Evolutionary conservation across 2,888 invertebrate genomes (phyloP), one percentile per base, ranked within the genome.

Genomic region (Microplitis deprimator): DNA sequence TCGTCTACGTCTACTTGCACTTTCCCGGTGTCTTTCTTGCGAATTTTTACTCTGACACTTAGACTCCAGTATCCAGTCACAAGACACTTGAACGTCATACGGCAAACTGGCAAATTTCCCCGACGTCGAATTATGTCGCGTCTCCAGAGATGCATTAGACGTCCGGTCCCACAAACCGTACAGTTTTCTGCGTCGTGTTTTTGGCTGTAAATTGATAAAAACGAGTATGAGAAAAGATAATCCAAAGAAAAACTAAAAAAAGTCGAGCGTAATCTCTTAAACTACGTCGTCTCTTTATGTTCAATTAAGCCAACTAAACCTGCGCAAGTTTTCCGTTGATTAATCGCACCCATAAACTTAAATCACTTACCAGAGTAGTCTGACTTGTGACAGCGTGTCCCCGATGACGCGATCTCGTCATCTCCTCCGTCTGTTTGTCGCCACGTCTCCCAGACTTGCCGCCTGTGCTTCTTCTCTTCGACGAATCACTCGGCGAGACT

Each of bases 151-250:
- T 61, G 68, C 79, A 73, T 73, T 81, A 74, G 62, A 71, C 65
- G 79, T 78, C 60, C 76, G 75, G 68, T 81, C 81, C 80, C 81
- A 80, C 94, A 94, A 94, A 39, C 94, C 94, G 85, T 93, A 94
- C 6, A 94, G 94, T 82, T 95, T 92, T 87, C 94, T 94, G 85
- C 95, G 94, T 83, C 93, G 92, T 61, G 94, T 94, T 91, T 94
- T 95, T 50, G 95, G 94, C 95, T 95, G 90, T 80, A 91, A 92
- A 83, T 73, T 82, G 40, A 76, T 60, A 72, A 74, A 78, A 67
- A 68, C 20, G 70, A 61, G 68, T 13, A 40, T 68, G 71, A 16
- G 29, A 29, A 68, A 62, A 13, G 29, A 59, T 50, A 8, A 71
- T n/a, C n/a, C 40, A 61, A 64, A 60, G 20, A 40, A 75, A 65